Conservation (phyloP, 1,140 invertebrate genomes). For the Aphelenchoides avenae region DNA sequence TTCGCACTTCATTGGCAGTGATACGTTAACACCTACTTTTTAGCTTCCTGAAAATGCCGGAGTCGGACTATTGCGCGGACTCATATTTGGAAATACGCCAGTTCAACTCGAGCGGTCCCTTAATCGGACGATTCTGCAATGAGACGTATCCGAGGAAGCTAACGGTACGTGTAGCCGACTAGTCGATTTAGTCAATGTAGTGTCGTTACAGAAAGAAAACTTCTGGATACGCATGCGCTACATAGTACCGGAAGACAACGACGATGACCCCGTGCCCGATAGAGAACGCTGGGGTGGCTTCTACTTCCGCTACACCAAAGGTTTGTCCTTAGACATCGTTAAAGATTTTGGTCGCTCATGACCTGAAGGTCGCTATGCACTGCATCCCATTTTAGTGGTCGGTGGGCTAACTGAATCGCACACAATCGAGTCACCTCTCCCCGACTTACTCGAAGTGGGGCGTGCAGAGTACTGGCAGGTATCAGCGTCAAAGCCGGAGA, state of each 20-base stretch:
- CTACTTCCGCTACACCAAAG: too few species aligned
- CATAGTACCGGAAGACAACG: background rate
- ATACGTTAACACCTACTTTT: slow-evolving; percentile 5
- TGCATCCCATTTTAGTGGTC: too few species aligned
- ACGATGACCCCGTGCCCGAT: background rate
- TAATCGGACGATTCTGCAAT: slow-evolving; percentile 43
- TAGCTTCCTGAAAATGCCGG: slow-evolving; percentile 28
- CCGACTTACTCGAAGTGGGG: too few species aligned
- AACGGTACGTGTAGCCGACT: too few species aligned
- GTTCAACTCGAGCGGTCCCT: slow-evolving; percentile 29
- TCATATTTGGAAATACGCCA: slow-evolving; percentile 47
- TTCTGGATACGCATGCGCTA: slow-evolving; percentile 33
- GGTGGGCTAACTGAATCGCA: too few species aligned
- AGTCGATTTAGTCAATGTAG: too few species aligned
- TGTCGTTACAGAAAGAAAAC: too few species aligned
- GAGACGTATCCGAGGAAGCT: slow-evolving; percentile 6
- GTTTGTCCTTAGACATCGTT: too few species aligned
- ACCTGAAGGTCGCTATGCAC: too few species aligned
- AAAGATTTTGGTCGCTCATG: too few species aligned
- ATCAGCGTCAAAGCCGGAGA: background rate
- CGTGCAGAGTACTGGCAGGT: too few species aligned
- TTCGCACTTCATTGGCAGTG: background rate
- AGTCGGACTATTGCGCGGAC: slow-evolving; percentile 38
- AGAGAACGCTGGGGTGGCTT: background rate
- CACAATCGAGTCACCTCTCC: too few species aligned